Conservation (phyloP, 2,888 invertebrate genomes). For the Nebria brevicollis region DNA sequence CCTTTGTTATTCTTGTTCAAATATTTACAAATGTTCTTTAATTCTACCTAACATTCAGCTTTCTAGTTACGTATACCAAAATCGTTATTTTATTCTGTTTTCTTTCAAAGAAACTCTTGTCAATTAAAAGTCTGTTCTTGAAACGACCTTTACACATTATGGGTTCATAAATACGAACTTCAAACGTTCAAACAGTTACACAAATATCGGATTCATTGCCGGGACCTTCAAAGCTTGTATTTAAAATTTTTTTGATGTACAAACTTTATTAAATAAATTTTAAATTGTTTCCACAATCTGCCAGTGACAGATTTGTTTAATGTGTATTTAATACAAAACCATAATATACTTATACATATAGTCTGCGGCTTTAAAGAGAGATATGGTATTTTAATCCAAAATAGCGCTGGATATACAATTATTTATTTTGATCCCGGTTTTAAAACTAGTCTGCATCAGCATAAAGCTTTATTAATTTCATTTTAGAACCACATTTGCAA, state of each 20-base stretch:
- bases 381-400: slow-evolving; percentile 27
- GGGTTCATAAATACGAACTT: too few species aligned
- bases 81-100: too few species aligned
- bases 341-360: not conserved
- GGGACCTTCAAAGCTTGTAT: too few species aligned
- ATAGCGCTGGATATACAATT: slow-evolving; percentile 15
- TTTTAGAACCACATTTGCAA: slow-evolving; percentile 23
- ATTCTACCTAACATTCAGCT: not conserved
- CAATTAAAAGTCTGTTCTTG: too few species aligned
- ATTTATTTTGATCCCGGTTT: slow-evolving; percentile 39
- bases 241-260: not conserved
- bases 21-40: not conserved
- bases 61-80: not conserved
- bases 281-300: not conserved
- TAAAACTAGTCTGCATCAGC: slow-evolving; percentile 34
- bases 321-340: not conserved
- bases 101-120: too few species aligned
- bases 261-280: not conserved
- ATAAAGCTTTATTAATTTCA: slow-evolving; percentile 41
- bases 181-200: too few species aligned
- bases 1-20: not conserved
- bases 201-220: too few species aligned
- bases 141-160: too few species aligned
- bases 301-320: not conserved
- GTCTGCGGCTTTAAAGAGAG: not conserved